Evolutionary conservation across 2,888 invertebrate species (phyloP).

Genomic region (Latrodectus elegans): DNA sequence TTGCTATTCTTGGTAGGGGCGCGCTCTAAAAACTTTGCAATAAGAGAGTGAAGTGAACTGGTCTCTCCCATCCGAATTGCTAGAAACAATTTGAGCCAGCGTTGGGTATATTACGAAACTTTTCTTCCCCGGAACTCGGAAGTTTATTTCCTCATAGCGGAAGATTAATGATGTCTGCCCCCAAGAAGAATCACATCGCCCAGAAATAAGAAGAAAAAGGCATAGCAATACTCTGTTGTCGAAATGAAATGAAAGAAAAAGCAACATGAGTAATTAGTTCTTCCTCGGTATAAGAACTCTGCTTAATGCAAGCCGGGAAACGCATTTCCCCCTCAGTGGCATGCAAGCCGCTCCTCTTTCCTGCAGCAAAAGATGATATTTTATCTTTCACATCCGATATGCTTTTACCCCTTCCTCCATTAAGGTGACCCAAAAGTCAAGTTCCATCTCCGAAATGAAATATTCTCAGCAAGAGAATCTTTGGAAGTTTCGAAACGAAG

Average conservation of each 20-base stretch:
- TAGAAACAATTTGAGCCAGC: slow-evolving; percentile 59
- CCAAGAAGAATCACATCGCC: slow-evolving; percentile 56
- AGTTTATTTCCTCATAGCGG: slow-evolving; percentile 67
- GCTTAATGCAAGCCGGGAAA: slow-evolving; percentile 58
- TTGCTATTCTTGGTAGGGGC: slow-evolving; percentile 51
- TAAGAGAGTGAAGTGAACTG: slow-evolving; percentile 30
- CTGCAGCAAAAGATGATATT: not conserved
- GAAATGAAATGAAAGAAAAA: slow-evolving; percentile 69
- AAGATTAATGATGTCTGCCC: slow-evolving; percentile 67
- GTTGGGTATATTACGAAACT: slow-evolving; percentile 67
- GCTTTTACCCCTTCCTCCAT: not conserved
- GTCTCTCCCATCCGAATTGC: slow-evolving; percentile 33
- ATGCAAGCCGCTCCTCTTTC: not conserved
- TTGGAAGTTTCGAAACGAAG: not conserved
- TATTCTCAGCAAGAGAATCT: not conserved
- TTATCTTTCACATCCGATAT: slow-evolving; percentile 2
- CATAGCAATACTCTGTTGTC: slow-evolving; percentile 61
- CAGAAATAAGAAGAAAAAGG: slow-evolving; percentile 44
- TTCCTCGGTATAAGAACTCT: slow-evolving; percentile 66
- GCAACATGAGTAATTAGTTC: slow-evolving; percentile 69
- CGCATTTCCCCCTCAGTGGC: slow-evolving; percentile 42
- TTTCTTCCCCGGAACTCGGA: slow-evolving; percentile 67
- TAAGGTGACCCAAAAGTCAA: slow-evolving; percentile 3
- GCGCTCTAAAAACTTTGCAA: slow-evolving; percentile 62
- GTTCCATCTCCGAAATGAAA: not conserved